phyloP scores from a whole-genome alignment of 2,797 vertebrate species.

The Alfaro cultratus region DNA sequence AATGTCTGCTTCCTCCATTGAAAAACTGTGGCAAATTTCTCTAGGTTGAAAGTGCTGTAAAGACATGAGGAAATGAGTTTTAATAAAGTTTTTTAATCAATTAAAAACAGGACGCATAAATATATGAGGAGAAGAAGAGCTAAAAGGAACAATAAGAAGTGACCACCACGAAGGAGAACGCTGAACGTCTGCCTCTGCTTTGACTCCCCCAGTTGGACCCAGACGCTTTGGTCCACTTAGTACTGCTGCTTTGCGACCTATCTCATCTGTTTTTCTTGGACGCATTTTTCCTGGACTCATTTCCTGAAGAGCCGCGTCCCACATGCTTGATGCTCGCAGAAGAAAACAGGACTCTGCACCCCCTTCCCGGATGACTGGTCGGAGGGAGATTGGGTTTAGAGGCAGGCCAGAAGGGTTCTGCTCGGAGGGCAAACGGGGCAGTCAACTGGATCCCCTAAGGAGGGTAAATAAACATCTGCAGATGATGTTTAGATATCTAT shows the following conservation, averaged over 20 bases:
- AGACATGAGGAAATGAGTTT: not conserved
- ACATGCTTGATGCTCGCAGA: conserved; percentile 51
- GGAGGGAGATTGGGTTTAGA: conserved; percentile 31
- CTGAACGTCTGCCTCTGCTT: conserved; percentile 23
- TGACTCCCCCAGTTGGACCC: conserved; percentile 41
- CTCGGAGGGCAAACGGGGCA: conserved; percentile 35
- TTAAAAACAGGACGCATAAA: not conserved
- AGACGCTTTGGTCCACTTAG: conserved; percentile 41
- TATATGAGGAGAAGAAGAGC: not conserved
- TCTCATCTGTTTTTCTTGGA: conserved; percentile 74
- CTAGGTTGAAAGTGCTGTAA: not conserved
- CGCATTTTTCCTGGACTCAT: conserved; percentile 62
- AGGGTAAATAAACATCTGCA: conserved; percentile 73
- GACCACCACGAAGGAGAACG: not conserved
- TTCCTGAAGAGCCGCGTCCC: conserved; percentile 66
- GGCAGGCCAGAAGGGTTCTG: conserved; percentile 32
- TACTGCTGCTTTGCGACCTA: conserved; percentile 47
- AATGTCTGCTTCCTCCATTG: not conserved
- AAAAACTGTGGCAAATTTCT: not conserved
- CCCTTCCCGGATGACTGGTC: conserved; percentile 17
- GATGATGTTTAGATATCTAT: conserved; percentile 77
- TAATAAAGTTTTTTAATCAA: not conserved
- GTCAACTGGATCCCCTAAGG: conserved; percentile 47
- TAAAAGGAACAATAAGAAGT: conserved; percentile 3
- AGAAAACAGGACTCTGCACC: conserved; percentile 31